Percentiles rank a stretch among this genome's conserved stretches.
phyloP scores from a whole-genome alignment of 2,888 invertebrate species.

The Spilosoma lubricipeda region DNA sequence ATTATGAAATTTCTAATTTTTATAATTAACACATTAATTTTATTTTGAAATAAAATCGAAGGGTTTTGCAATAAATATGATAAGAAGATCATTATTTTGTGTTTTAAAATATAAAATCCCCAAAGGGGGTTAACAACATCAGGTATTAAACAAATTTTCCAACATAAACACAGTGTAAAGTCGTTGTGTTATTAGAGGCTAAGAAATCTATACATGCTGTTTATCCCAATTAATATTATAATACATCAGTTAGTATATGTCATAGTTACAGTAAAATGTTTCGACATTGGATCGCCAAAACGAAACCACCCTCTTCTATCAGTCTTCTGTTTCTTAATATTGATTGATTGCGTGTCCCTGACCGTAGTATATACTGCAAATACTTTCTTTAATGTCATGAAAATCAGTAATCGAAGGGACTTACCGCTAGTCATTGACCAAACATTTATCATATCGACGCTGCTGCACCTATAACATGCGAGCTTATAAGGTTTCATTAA shows the following conservation, averaged over 20 bases:
- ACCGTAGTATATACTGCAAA: slow-evolving; percentile 49
- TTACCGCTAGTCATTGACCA: slow-evolving; percentile 75
- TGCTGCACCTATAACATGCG: slow-evolving; percentile 79
- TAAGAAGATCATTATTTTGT: background rate
- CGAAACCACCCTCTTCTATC: slow-evolving; percentile 24
- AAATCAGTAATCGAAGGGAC: slow-evolving; percentile 75
- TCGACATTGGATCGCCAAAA: background rate
- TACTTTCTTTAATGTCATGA: slow-evolving; percentile 66
- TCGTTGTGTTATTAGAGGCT: background rate
- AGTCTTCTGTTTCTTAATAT: slow-evolving; percentile 52
- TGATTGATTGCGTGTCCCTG: slow-evolving; percentile 60
- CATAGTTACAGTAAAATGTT: background rate
- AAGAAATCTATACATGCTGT: background rate
- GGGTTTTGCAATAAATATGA: background rate
- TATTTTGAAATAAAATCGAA: background rate
- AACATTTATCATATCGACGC: slow-evolving; percentile 81
- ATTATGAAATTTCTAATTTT: no score
- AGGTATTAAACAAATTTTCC: no score
- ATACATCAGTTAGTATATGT: background rate
- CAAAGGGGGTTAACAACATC: background rate
- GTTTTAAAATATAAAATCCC: background rate
- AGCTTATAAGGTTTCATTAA: slow-evolving; percentile 84
- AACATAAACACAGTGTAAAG: background rate
- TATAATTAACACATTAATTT: no score
- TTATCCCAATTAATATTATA: background rate